Evolutionary conservation across 2,888 invertebrate genomes (phyloP).

Genomic region (Pachycephus smyrnensis): DNA sequence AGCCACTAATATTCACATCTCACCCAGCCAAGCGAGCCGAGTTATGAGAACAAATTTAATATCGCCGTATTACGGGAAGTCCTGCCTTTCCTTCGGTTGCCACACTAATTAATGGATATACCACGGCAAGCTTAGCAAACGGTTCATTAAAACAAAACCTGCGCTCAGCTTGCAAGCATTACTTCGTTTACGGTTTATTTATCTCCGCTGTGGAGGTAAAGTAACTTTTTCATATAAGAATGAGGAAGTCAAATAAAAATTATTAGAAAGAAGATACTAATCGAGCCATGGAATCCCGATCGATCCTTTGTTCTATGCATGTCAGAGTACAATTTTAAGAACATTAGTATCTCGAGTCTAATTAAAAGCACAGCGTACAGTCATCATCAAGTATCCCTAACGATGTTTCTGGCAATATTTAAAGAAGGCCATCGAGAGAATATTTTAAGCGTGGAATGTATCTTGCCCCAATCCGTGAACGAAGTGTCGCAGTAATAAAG

Average conservation of each 20-base stretch:
- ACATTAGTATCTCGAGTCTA: background rate
- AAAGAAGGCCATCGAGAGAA: background rate
- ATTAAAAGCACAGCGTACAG: background rate
- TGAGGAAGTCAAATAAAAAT: background rate
- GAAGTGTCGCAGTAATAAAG: conserved; percentile 30
- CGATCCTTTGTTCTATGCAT: background rate
- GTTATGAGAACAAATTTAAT: conserved; percentile 18
- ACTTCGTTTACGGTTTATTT: background rate
- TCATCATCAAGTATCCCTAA: background rate
- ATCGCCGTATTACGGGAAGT: conserved; percentile 13
- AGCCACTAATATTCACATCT: conserved; percentile 11
- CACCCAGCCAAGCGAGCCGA: conserved; percentile 1
- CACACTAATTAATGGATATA: conserved; percentile 19
- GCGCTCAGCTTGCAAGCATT: background rate
- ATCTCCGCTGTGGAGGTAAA: background rate
- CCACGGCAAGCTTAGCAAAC: conserved; percentile 6
- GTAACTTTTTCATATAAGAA: background rate
- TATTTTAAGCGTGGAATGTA: background rate
- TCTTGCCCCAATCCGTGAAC: background rate
- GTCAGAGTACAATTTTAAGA: background rate
- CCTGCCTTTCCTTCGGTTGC: background rate
- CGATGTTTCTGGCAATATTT: background rate
- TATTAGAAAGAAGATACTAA: background rate
- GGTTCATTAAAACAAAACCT: conserved; percentile 19
- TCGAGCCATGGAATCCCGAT: background rate